Conservation (phyloP, 2,797 vertebrate genomes). For the Melanotaenia trifasciata region DNA sequence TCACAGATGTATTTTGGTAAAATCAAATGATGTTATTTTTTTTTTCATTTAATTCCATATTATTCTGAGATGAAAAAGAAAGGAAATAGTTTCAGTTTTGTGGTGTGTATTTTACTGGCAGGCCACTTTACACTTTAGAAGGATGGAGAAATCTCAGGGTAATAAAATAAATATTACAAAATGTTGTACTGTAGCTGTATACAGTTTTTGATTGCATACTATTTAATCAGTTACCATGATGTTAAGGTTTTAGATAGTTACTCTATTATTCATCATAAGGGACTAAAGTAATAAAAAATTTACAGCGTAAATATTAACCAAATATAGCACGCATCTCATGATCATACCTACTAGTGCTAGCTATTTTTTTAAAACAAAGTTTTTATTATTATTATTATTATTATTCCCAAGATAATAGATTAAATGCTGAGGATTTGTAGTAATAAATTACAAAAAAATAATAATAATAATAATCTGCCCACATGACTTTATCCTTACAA, state of each 20-base stretch:
- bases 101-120: constrained; percentile 2
- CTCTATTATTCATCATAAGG: background rate
- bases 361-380: background rate
- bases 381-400: no score
- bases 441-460: constrained; percentile 20
- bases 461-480: background rate
- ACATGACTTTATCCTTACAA: background rate
- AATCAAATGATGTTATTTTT: background rate
- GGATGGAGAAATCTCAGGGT: background rate
- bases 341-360: background rate
- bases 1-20: background rate
- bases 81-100: constrained; percentile 7
- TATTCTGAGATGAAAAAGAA: background rate
- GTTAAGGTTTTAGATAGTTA: background rate
- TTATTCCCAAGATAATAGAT: constrained; percentile 13
- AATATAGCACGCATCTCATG: background rate
- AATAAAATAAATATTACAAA: background rate
- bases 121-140: background rate
- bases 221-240: background rate
- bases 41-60: constrained; percentile 6
- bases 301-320: background rate
- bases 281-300: background rate
- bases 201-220: background rate
- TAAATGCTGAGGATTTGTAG: constrained; percentile 16
- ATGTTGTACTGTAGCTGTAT: background rate